phyloP scores from a whole-genome alignment of 2,888 invertebrate genomes.

The Tineola bisselliella region DNA sequence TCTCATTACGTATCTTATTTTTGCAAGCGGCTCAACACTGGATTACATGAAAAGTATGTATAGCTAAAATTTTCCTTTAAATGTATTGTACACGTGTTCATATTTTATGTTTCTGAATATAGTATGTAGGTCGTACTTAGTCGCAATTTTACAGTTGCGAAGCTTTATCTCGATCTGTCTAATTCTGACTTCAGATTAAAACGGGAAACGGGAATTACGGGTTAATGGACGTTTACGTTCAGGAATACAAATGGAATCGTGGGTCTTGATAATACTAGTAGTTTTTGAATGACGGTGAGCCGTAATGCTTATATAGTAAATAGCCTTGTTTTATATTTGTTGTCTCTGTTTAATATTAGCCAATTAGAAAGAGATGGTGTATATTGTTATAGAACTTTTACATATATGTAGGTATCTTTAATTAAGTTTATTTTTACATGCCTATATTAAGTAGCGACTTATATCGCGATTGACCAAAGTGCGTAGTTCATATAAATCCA shows the following conservation, averaged over 20 bases:
- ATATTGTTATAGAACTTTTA: too few relatives aligned
- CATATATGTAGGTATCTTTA: too few relatives aligned
- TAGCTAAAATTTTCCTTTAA: background rate
- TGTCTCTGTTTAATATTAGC: too few relatives aligned
- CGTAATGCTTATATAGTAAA: background rate
- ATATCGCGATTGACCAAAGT: too few relatives aligned
- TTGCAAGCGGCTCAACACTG: slow-evolving; percentile 18
- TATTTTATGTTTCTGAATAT: background rate
- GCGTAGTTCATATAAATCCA: too few relatives aligned
- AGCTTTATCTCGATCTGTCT: background rate
- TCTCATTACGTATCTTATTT: slow-evolving; percentile 9
- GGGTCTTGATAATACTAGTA: background rate
- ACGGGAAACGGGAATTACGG: background rate
- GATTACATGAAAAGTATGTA: slow-evolving; percentile 1
- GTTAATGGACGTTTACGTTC: background rate
- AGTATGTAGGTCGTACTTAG: background rate
- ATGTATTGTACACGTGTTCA: background rate
- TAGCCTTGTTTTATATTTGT: too few relatives aligned
- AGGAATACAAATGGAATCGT: background rate
- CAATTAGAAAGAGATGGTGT: too few relatives aligned
- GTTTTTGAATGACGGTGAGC: background rate
- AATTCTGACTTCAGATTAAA: background rate
- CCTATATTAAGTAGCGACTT: too few relatives aligned
- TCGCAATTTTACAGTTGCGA: background rate
- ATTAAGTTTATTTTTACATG: too few relatives aligned